phyloP scores from a whole-genome alignment of 2,888 invertebrate species.

The Polietes domitor region DNA sequence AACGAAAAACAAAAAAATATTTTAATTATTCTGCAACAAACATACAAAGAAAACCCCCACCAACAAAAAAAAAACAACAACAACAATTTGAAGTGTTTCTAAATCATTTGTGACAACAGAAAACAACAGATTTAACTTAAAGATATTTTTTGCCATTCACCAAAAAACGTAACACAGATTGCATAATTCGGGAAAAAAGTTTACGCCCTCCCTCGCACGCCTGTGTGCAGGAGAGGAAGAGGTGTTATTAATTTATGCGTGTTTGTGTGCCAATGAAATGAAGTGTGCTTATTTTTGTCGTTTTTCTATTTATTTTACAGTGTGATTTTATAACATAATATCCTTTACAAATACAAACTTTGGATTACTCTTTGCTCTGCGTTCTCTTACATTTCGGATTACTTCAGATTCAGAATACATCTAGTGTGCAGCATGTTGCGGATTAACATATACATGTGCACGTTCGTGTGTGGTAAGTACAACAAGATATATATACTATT shows the following conservation, averaged over 20 bases:
- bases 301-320: conserved; percentile 45
- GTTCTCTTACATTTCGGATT: conserved; percentile 67
- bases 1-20: conserved; percentile 16
- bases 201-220: conserved; percentile 25
- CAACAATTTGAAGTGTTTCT: conserved; percentile 42
- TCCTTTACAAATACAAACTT: conserved; percentile 66
- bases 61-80: conserved; percentile 4
- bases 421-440: conserved; percentile 70
- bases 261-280: conserved; percentile 26
- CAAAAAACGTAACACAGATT: no score
- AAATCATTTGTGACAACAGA: conserved; percentile 54
- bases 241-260: no score
- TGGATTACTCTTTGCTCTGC: conserved; percentile 70
- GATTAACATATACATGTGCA: conserved; percentile 70
- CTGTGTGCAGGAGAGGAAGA: neutral
- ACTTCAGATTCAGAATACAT: conserved; percentile 42
- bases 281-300: conserved; percentile 19
- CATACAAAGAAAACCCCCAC: no score
- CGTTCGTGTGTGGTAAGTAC: conserved; percentile 74
- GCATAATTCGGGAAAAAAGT: conserved; percentile 37
- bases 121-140: conserved; percentile 30
- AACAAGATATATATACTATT: neutral
- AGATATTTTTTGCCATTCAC: no score
- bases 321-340: conserved; percentile 47
- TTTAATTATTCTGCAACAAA: conserved; percentile 32